These are phyloP conservation scores for Zaprionus ornatus DNA, from an alignment of 1,140 invertebrate species.

Conservation along the genomic window DNA sequence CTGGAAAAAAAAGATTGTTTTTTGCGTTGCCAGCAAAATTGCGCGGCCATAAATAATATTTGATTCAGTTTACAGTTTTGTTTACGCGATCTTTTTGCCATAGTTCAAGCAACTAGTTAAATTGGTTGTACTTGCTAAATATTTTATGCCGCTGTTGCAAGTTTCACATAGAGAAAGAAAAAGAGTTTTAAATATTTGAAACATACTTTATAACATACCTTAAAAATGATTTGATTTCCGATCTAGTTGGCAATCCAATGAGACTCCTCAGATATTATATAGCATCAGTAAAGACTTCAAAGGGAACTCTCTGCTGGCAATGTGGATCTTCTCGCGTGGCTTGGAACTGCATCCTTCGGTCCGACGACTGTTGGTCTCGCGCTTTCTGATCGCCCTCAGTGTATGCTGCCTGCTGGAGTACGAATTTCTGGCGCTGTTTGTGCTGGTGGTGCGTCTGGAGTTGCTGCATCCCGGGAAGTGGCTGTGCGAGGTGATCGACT, in stretches of 20 bases:
- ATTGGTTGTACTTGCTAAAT: constrained; percentile 41
- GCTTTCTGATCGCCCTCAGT: constrained; percentile 21
- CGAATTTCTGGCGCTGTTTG: constrained; percentile 15
- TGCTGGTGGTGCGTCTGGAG: constrained; percentile 15
- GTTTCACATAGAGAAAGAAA: constrained; percentile 2
- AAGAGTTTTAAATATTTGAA: neutral
- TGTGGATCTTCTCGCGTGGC: neutral
- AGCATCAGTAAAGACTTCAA: neutral
- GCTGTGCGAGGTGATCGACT: neutral
- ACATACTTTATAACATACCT: neutral
- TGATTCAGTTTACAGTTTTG: constrained; percentile 49
- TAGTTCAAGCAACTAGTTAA: constrained; percentile 29
- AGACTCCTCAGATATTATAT: neutral
- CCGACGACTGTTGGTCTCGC: constrained; percentile 10
- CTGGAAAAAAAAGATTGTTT: constrained; percentile 48
- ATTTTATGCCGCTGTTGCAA: constrained; percentile 62
- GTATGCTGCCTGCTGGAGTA: constrained; percentile 27
- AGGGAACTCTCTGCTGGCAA: neutral
- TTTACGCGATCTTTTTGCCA: constrained; percentile 5
- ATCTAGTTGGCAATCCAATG: neutral
- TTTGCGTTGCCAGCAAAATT: constrained; percentile 48
- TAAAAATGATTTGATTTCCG: neutral
- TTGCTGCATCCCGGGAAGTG: neutral
- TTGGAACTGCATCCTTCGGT: neutral
- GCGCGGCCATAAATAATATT: constrained; percentile 64